Evolutionary conservation across 2,113 vertebrate genomes (phyloP).

Genomic region (Hydrochoerus hydrochaeris): DNA sequence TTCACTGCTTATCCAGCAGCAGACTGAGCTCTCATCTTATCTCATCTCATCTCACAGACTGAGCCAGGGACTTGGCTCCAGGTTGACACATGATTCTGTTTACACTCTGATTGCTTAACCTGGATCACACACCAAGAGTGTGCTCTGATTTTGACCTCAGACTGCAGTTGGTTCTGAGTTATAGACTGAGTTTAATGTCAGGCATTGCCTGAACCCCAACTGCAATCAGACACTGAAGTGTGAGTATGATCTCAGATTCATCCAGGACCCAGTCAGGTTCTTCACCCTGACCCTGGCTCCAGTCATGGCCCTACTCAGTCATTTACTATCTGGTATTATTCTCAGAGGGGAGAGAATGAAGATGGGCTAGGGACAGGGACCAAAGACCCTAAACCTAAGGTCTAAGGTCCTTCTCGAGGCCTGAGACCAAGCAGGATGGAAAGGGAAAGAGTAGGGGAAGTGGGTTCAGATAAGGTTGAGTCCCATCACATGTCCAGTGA

Average conservation of each 20-base stretch:
- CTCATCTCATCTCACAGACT: too few species aligned
- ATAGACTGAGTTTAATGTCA: too few species aligned
- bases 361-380: neutral
- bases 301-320: neutral
- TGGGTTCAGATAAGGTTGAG: neutral
- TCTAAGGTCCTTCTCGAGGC: too few species aligned
- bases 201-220: too few species aligned
- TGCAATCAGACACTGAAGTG: too few species aligned
- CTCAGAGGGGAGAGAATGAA: neutral
- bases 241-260: too few species aligned
- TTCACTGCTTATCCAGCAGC: neutral
- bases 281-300: neutral
- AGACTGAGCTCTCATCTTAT: neutral
- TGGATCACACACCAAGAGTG: neutral
- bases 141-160: neutral
- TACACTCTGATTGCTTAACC: neutral
- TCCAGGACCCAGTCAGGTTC: too few species aligned
- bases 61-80: neutral
- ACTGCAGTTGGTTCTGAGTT: too few species aligned
- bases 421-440: too few species aligned
- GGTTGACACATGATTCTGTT: neutral
- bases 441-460: neutral
- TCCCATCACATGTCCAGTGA: too few species aligned
- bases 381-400: neutral
- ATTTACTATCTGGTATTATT: neutral